phyloP scores from a whole-genome alignment of 2,888 invertebrate genomes.

The Trissonchulus sp. region DNA sequence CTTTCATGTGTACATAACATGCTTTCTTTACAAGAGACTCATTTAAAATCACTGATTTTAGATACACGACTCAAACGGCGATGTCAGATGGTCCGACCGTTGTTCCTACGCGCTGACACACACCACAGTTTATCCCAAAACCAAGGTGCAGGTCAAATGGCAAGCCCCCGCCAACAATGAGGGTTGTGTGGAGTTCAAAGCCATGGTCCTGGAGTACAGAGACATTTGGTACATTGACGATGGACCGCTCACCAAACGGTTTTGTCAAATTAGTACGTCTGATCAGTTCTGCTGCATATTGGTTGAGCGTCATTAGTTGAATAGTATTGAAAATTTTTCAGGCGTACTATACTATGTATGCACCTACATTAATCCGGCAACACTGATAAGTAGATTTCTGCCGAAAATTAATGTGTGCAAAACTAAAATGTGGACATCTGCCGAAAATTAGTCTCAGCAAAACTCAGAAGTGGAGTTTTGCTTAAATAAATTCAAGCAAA shows the following conservation, averaged over 20 bases:
- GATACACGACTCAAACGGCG: not conserved
- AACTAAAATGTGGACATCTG: no score
- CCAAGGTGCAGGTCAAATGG: constrained; percentile 22
- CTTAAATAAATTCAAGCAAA: no score
- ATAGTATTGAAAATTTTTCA: no score
- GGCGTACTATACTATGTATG: no score
- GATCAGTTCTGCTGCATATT: not conserved
- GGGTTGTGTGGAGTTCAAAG: constrained; percentile 46
- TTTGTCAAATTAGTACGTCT: constrained; percentile 42
- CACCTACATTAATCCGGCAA: no score
- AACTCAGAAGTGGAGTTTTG: no score
- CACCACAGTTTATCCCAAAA: constrained; percentile 47
- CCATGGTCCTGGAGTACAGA: constrained; percentile 49
- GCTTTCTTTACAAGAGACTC: no score
- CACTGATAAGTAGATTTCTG: no score
- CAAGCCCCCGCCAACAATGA: constrained; percentile 26
- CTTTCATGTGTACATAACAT: no score
- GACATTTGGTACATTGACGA: constrained; percentile 48
- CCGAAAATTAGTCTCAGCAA: no score
- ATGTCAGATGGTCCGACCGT: not conserved
- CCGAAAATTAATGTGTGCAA: no score
- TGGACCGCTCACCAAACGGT: constrained; percentile 44
- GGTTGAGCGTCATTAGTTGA: not conserved
- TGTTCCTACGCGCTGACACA: constrained; percentile 45
- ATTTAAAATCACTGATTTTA: constrained; percentile 10